Percentiles rank a stretch among this genome's conserved stretches.
Conservation (phyloP, 2,888 invertebrate species). For the Chromoteleia sp. region DNA sequence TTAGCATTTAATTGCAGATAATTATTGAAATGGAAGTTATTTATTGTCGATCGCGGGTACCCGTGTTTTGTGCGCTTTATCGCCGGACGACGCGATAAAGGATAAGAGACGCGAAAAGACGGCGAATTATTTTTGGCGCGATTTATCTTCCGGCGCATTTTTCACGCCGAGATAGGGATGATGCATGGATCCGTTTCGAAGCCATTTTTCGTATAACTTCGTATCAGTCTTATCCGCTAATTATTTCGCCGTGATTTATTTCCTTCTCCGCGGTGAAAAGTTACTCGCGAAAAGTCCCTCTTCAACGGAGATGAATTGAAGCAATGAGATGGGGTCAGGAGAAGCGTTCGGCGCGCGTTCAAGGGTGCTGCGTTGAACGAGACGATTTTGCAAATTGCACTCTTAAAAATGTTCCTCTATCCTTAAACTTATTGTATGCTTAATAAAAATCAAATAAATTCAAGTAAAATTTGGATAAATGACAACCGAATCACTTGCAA, state of each 20-base stretch:
- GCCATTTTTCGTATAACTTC: background rate
- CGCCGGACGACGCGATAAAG: conserved; percentile 19
- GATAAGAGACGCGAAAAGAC: conserved; percentile 42
- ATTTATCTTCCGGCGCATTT: conserved; percentile 7
- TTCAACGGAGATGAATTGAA: too few species aligned
- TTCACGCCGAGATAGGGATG: conserved; percentile 19
- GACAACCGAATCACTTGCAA: too few species aligned
- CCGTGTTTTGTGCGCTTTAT: conserved; percentile 23
- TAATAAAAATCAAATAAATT: too few species aligned
- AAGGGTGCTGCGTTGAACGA: too few species aligned
- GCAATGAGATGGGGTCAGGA: too few species aligned
- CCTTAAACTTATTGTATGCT: too few species aligned
- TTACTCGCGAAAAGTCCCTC: too few species aligned
- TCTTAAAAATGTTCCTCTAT: too few species aligned
- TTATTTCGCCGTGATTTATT: conserved; percentile 38
- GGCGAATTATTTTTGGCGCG: conserved; percentile 27
- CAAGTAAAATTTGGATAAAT: too few species aligned
- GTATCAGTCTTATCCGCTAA: conserved; percentile 22
- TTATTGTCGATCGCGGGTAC: conserved; percentile 7
- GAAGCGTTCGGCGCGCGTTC: too few species aligned
- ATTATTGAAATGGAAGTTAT: conserved; percentile 57
- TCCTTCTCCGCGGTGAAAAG: background rate
- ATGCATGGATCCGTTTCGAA: conserved; percentile 15
- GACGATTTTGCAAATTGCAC: too few species aligned
- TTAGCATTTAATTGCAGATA: conserved; percentile 62